Conservation (phyloP, 1,140 invertebrate species). For the Drosophila trapezifrons region DNA sequence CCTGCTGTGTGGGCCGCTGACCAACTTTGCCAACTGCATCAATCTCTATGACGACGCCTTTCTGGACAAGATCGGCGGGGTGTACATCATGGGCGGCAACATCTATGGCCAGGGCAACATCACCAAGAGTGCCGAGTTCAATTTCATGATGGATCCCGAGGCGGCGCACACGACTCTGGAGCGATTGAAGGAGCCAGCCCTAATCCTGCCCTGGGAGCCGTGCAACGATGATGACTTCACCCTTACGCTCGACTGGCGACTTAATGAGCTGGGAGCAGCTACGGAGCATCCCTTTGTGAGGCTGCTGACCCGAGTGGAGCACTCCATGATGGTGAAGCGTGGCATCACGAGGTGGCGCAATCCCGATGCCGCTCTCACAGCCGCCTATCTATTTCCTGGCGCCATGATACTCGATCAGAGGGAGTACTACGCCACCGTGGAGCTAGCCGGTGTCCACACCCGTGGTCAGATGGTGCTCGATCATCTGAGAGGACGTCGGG, state of each 20-base stretch:
- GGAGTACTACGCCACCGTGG: slow-evolving; percentile 79
- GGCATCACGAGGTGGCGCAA: slow-evolving; percentile 81
- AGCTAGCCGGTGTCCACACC: slow-evolving; percentile 53
- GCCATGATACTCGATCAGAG: slow-evolving; percentile 60
- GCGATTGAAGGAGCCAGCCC: slow-evolving; percentile 85
- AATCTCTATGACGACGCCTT: slow-evolving; percentile 88
- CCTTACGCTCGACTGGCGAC: slow-evolving; percentile 85
- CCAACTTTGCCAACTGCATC: slow-evolving; percentile 90
- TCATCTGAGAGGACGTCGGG: slow-evolving; percentile 31
- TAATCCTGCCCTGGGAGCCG: slow-evolving; percentile 87
- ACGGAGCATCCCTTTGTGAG: slow-evolving; percentile 81
- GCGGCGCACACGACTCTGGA: slow-evolving; percentile 89
- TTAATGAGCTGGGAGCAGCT: slow-evolving; percentile 40
- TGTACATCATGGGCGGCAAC: slow-evolving; percentile 92
- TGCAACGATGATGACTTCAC: slow-evolving; percentile 79
- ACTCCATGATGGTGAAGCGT: slow-evolving; percentile 58
- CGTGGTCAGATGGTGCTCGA: slow-evolving; percentile 64
- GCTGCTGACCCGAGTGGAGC: slow-evolving; percentile 86
- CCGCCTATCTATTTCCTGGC: slow-evolving; percentile 84
- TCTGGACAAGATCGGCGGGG: slow-evolving; percentile 86
- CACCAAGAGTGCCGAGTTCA: slow-evolving; percentile 89
- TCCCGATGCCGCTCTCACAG: slow-evolving; percentile 86
- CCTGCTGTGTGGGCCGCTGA: slow-evolving; percentile 87
- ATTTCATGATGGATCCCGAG: slow-evolving; percentile 91
- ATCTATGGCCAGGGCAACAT: slow-evolving; percentile 87